These are phyloP conservation scores for Antheraea assamensis DNA, from an alignment of 2,888 invertebrate genomes.

Conservation along the genomic window DNA sequence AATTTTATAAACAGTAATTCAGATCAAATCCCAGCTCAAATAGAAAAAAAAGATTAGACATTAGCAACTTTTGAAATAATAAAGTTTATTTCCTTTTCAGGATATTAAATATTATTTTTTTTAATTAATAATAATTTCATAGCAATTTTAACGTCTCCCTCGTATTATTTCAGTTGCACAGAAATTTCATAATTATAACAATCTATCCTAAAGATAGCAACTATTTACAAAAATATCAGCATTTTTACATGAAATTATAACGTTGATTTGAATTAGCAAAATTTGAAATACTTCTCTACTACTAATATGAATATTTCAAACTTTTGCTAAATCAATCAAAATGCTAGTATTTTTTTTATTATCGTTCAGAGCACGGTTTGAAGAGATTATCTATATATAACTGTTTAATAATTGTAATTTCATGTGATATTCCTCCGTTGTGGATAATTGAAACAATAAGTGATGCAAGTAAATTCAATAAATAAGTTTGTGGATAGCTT, in stretches of 20 bases:
- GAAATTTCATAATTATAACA: background rate
- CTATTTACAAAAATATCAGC: background rate
- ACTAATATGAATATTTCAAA: background rate
- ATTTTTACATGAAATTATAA: background rate
- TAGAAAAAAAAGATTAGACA: background rate
- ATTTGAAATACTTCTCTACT: background rate
- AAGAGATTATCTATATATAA: no score
- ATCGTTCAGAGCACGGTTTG: background rate
- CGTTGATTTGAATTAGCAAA: background rate
- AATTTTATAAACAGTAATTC: background rate
- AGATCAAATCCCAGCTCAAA: constrained; percentile 3
- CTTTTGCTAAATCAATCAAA: background rate
- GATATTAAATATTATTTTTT: background rate
- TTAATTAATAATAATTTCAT: background rate
- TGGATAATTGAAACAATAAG: no score
- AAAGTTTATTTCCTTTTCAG: background rate
- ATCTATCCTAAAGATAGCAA: background rate
- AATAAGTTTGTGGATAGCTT: background rate
- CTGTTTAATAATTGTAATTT: no score
- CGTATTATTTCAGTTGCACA: background rate
- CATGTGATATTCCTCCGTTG: no score
- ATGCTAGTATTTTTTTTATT: background rate
- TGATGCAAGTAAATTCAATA: background rate
- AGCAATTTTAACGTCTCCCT: background rate
- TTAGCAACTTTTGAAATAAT: background rate